Evolutionary conservation across 2,113 vertebrate species (phyloP), one percentile per base, ranked within the genome.

Genomic region (Bolborhynchus lineola): DNA sequence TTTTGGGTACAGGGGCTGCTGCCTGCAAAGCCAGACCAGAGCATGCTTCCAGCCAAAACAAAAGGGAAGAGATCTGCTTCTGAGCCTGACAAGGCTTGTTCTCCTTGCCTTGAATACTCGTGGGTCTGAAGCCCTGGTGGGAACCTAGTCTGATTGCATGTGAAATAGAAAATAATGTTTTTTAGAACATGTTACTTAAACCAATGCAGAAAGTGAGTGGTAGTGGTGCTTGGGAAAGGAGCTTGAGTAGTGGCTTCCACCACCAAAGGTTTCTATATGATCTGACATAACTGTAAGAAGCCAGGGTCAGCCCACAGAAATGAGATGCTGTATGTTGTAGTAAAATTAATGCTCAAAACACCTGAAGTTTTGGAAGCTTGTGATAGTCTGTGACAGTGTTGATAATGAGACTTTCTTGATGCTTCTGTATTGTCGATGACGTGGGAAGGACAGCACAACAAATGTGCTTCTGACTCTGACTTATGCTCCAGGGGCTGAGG

Each of bases 41-140:
- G 55, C 24, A 13, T 28, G 16, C 29, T 86, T 92, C 88, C 64
- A 96, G 85, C 55, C 87, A 88, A 93, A 94, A 88, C 68, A 93
- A 90, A 95, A 86, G 49, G 75, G 53, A 86, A 44, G 63, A 88
- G 75, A 23, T 81, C 60, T 90, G 47, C 60, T 93, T 62, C 68
- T 0, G 3, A 86, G 64, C 28, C 82, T 75, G 21, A 50, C 1
- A 0, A 75, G 59, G 35, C 33, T 68, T 50, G 23, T 77, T n/a
- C 59, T 92, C 17, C 35, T 87, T 85, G 49, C 42, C 35, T 90
- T 31, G 44, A 68, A 33, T 63, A 16, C 33, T 59, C 49, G 37
- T 33, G 31, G 50, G 26, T 90, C 67, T 14, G n/a, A 68, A 86
- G 42, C 39, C 29, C 21, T 50, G 16, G 21, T 55, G 77, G 46